phyloP scores from a whole-genome alignment of 2,888 invertebrate species.

The Quadroppia sp. region DNA sequence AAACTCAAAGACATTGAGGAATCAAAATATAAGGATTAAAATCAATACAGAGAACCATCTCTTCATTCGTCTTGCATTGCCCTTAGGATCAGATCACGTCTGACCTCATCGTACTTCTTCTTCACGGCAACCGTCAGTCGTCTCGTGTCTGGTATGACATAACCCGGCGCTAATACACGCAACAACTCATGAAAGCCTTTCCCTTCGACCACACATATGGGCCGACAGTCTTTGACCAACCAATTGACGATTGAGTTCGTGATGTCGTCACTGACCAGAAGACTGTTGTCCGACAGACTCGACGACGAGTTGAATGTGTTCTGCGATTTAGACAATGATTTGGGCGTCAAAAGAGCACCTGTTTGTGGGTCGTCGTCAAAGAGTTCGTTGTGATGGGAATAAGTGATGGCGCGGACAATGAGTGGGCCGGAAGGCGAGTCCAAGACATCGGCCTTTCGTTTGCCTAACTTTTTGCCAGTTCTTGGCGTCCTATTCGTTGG shows the following conservation, averaged over 20 bases:
- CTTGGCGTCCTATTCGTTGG: constrained; percentile 42
- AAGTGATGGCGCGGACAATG: constrained; percentile 33
- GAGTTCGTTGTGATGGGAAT: constrained; percentile 5
- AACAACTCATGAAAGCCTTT: constrained; percentile 43
- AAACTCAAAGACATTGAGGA: no score
- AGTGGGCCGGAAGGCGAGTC: constrained; percentile 5
- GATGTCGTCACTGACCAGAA: constrained; percentile 39
- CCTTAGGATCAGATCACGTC: constrained; percentile 33
- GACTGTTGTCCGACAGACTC: background rate
- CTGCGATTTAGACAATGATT: background rate
- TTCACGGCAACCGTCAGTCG: constrained; percentile 38
- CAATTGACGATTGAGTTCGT: constrained; percentile 43
- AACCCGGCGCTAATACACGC: constrained; percentile 41
- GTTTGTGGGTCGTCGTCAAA: constrained; percentile 18
- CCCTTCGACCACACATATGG: constrained; percentile 39
- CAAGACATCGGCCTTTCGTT: constrained; percentile 29
- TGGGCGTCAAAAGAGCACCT: background rate
- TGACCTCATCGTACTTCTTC: constrained; percentile 42
- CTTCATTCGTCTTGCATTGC: constrained; percentile 37
- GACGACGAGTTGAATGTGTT: constrained; percentile 22
- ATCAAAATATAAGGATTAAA: no score
- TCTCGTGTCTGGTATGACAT: constrained; percentile 40
- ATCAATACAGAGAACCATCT: no score
- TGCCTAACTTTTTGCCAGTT: constrained; percentile 40
- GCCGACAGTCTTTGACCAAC: constrained; percentile 44